Evolutionary conservation across 23 tunicate species (phyloP), one percentile per base, ranked within the genome.

Genomic region (Halocynthia roretzi): DNA sequence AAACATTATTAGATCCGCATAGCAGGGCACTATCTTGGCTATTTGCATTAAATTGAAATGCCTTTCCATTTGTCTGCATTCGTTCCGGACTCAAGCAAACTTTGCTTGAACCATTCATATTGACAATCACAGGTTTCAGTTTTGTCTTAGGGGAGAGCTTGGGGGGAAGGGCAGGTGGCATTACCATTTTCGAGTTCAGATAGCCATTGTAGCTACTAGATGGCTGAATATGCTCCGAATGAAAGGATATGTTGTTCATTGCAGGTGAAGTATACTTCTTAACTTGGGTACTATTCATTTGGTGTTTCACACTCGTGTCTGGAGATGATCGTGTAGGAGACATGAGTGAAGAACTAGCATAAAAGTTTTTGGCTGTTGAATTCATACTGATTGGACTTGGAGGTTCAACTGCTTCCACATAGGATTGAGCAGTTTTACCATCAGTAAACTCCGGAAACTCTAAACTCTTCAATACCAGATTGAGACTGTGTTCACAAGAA

Each of bases 151-250:
- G 44, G 2, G 78, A 49, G 8, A 44, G 18, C 56, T 74, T 74
- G 0, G 78, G 60, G 2, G 78, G 78, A 5, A 74, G 78, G 10
- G 78, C 78, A 12, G 78, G 78, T 8, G 78, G 78, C 22, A 74
- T 31, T 31, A 31, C 44, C 44, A 31, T 4, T 4, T 31, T 31
- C 44, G 44, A 31, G 44, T 31, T 31, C 44, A 31, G 44, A 31
- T 31, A 31, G 44, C 44, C 44, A 17, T 54, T 52, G 63, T 54
- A 74, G 10, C 56, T 53, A 17, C 62, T 53, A 15, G 78, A 64
- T 21, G 78, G 52, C 56, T 74, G 78, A 54, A 74, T 62, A 74
- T 54, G 56, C 9, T 62, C 78, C 56, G 55, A 64, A 14, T 74
- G 64, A n/a, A 11, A 67, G 19, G 71, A 31, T 31, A 31, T 31